These are phyloP conservation scores for Aleiodes alternator DNA, from an alignment of 2,888 invertebrate genomes.

Conservation along the genomic window DNA sequence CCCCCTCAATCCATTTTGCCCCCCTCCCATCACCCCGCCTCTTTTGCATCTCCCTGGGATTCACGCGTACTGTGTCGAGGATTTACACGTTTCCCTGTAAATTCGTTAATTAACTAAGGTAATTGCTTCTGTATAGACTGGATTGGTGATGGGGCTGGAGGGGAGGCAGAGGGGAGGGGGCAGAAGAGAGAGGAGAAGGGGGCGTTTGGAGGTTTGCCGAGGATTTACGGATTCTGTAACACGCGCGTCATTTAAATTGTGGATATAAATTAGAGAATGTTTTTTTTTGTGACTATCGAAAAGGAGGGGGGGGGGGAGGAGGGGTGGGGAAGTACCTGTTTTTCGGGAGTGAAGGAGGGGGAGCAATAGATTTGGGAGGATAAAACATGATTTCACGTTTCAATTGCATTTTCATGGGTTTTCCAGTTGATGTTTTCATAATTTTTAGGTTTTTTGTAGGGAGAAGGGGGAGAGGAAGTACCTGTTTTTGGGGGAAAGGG, in stretches of 20 bases:
- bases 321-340: not conserved
- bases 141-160: not conserved
- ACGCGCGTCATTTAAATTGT: constrained; percentile 18
- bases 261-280: constrained; percentile 4
- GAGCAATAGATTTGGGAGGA: no score
- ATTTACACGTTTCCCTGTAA: constrained; percentile 65
- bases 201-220: not conserved
- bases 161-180: not conserved
- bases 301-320: not conserved
- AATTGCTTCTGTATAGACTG: constrained; percentile 63
- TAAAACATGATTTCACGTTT: no score
- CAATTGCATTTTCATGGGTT: no score
- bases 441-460: no score
- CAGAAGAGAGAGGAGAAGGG: no score
- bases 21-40: constrained; percentile 7
- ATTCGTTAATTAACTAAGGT: constrained; percentile 73
- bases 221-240: constrained; percentile 15
- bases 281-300: not conserved
- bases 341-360: no score
- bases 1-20: constrained; percentile 1
- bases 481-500: no score
- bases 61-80: constrained; percentile 59
- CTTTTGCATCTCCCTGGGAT: constrained; percentile 49
- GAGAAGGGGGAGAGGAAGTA: no score
- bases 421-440: no score